Conservation (phyloP, 1,140 invertebrate genomes). For the Spodoptera litura region DNA sequence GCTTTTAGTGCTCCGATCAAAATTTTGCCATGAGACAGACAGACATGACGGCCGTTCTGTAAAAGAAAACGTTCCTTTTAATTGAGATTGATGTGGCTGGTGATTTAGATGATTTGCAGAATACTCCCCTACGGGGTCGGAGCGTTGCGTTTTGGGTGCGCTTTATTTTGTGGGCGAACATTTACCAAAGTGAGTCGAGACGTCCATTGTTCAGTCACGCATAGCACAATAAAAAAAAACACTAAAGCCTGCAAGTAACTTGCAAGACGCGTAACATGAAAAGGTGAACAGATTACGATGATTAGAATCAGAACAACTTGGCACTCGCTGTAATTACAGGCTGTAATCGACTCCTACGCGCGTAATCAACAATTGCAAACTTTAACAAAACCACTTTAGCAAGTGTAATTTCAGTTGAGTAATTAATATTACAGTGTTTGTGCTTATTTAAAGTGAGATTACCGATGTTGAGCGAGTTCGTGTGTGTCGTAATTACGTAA, state of each 20-base stretch:
- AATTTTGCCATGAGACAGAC: constrained; percentile 26
- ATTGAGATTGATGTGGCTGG: constrained; percentile 43
- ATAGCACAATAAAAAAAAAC: no score
- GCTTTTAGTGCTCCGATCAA: not conserved
- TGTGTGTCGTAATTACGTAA: constrained; percentile 31
- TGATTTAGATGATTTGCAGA: constrained; percentile 42
- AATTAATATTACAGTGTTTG: constrained; percentile 47
- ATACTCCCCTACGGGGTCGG: constrained; percentile 26
- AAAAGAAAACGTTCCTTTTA: constrained; percentile 24
- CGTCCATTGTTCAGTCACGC: not conserved
- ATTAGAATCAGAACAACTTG: constrained; percentile 41
- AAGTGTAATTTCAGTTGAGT: constrained; percentile 47
- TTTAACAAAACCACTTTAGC: constrained; percentile 46
- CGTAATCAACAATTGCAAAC: constrained; percentile 49
- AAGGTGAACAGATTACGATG: constrained; percentile 28
- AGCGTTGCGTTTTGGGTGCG: not conserved
- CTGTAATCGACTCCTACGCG: constrained; percentile 46
- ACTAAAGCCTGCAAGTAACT: not conserved
- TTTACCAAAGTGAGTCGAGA: not conserved
- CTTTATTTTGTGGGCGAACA: not conserved
- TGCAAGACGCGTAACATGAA: constrained; percentile 11
- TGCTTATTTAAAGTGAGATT: constrained; percentile 45
- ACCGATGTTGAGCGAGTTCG: constrained; percentile 30
- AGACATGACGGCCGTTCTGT: constrained; percentile 21
- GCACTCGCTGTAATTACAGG: constrained; percentile 41